A percentile compares a stretch with the other conserved stretches of the same genome.
Conservation (phyloP, 2,888 invertebrate species). For the Dyspetes luteomarginatus region DNA sequence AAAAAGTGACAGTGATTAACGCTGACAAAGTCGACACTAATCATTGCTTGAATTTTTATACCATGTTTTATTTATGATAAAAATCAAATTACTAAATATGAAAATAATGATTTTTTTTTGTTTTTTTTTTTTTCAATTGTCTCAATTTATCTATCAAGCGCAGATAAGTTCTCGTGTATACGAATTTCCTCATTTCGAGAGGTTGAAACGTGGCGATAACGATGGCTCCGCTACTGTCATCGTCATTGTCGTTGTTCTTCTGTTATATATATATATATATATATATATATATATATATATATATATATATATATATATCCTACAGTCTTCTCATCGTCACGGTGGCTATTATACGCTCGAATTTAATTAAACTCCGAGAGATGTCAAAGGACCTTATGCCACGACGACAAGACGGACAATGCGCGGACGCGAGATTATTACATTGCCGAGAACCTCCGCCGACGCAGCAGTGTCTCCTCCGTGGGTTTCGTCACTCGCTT, state of each 20-base stretch:
- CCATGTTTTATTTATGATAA: too few species aligned
- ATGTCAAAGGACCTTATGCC: constrained; percentile 80
- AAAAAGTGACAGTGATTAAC: background rate
- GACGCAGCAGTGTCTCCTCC: constrained; percentile 52
- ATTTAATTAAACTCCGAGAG: constrained; percentile 83
- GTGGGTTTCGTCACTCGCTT: constrained; percentile 44
- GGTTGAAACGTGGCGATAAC: constrained; percentile 24
- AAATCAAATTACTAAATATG: too few species aligned
- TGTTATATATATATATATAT: constrained; percentile 3
- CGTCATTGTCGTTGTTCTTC: constrained; percentile 28
- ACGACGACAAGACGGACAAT: constrained; percentile 82
- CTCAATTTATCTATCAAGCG: background rate
- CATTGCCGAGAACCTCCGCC: constrained; percentile 76
- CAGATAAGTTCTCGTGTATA: too few species aligned
- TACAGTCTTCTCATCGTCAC: constrained; percentile 62
- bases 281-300: constrained; percentile 10
- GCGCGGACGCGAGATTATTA: constrained; percentile 82
- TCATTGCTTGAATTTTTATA: background rate
- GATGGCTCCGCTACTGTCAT: constrained; percentile 22
- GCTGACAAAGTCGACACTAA: background rate
- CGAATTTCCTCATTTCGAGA: too few species aligned
- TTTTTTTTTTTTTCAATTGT: background rate
- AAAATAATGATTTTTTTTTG: too few species aligned
- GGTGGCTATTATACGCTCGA: constrained; percentile 75
- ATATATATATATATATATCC: background rate